These are phyloP conservation scores for Ophraella communa DNA, from an alignment of 2,888 invertebrate species.

Conservation along the genomic window DNA sequence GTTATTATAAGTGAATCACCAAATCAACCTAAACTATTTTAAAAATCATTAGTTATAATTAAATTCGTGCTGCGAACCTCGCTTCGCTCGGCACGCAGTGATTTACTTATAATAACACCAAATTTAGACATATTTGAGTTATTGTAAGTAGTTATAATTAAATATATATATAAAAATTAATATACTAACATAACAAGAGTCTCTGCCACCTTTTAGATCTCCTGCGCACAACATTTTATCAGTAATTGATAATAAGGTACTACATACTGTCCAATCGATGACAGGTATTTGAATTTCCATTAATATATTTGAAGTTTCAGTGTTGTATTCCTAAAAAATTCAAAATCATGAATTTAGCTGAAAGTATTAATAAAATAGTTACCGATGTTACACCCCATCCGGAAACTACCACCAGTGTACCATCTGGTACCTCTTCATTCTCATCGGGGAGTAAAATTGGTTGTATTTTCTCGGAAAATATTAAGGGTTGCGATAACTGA, in stretches of 20 bases:
- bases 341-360: not conserved
- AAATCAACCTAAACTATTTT: too few relatives aligned
- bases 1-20: too few relatives aligned
- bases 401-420: conserved; percentile 33
- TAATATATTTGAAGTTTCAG: conserved; percentile 24
- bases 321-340: conserved; percentile 34
- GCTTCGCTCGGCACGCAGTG: too few relatives aligned
- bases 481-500: conserved; percentile 36
- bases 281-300: conserved; percentile 23
- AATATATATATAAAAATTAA: not conserved
- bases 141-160: not conserved
- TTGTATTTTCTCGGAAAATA: conserved; percentile 32
- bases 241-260: conserved; percentile 30
- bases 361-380: not conserved
- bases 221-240: conserved; percentile 46
- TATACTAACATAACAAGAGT: conserved; percentile 42
- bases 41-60: too few relatives aligned
- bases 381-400: conserved; percentile 44
- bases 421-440: conserved; percentile 25
- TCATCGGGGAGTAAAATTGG: conserved; percentile 39
- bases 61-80: too few relatives aligned
- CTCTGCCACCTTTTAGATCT: conserved; percentile 39
- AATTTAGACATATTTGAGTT: too few relatives aligned
- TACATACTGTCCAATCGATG: conserved; percentile 24
- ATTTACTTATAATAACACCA: too few relatives aligned